Evolutionary conservation across 2,888 invertebrate species (phyloP), one percentile per base, ranked within the genome.

Genomic region (Watsonalla cultraria): DNA sequence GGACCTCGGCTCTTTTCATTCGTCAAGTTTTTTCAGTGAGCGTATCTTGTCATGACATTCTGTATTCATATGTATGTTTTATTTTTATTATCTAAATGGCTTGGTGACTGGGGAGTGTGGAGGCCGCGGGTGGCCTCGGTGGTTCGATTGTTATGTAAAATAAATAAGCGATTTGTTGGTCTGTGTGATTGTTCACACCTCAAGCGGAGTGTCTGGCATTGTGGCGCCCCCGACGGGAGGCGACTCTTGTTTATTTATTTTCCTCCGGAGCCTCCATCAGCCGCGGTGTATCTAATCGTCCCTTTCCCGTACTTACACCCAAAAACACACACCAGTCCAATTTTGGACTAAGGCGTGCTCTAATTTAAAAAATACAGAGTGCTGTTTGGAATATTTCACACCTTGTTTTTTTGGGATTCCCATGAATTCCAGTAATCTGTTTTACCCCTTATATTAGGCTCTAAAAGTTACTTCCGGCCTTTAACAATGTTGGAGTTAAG

Each of bases 151-250:
- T 63, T 54, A 65, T 60, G 55, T 59, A 57, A 64, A 70, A 70
- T 64, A 73, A 68, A 68, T 63, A 72, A 69, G 64, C 65, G 62
- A 69, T 68, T 66, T 66, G 64, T 70, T 58, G 63, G 65, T 67
- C 56, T 53, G 63, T 52, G 46, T 66, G 65, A 68, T 70, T 65
- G 66, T 68, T 68, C 64, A 58, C 66, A 70, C 68, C 62, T 67
- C 54, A 49, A 48, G 45, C 51, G 48, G 53, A 46, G 35, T 46
- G 45, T 42, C 53, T 53, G 52, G 52, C 34, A 37, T 54, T 47
- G 46, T 55, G 54, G 58, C 56, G 60, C 56, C 61, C 61, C 55
- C 47, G 52, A 45, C 24, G 60, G 56, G 55, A 48, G 56, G 35
- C 57, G 61, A 59, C 64, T 59, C 42, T 55, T 66, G 67, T 72